These are phyloP conservation scores for Oxygymnocypris stewartii DNA, from an alignment of 2,113 vertebrate genomes.

Conservation along the genomic window DNA sequence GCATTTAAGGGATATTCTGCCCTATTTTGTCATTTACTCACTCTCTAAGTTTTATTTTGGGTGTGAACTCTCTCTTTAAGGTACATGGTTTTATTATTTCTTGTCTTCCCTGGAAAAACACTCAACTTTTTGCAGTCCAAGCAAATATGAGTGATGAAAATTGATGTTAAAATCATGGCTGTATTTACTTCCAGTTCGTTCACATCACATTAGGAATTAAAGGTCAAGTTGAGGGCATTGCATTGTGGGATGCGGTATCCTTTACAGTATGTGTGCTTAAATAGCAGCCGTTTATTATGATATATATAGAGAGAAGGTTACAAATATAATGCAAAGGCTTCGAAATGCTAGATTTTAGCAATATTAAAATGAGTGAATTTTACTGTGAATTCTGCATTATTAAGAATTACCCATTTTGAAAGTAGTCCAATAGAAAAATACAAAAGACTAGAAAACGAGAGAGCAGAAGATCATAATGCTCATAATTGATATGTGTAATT, in stretches of 20 bases:
- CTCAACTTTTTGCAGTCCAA: no score
- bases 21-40: background rate
- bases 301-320: background rate
- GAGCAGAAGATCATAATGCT: background rate
- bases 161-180: no score
- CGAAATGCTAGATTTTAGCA: background rate
- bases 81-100: background rate
- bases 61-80: background rate
- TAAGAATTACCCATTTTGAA: no score
- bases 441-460: no score
- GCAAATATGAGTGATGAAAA: no score
- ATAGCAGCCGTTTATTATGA: background rate
- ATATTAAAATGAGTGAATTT: background rate
- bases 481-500: background rate
- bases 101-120: background rate
- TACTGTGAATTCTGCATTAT: background rate
- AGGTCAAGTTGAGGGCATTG: no score
- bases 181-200: no score
- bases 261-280: no score
- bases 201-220: no score
- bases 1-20: background rate
- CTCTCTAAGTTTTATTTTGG: background rate
- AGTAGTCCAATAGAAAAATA: no score
- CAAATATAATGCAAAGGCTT: background rate
- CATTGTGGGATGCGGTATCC: no score